Evolutionary conservation across 92 coral and sea anemone genomes (phyloP).

Genomic region (Diadumene lineata): DNA sequence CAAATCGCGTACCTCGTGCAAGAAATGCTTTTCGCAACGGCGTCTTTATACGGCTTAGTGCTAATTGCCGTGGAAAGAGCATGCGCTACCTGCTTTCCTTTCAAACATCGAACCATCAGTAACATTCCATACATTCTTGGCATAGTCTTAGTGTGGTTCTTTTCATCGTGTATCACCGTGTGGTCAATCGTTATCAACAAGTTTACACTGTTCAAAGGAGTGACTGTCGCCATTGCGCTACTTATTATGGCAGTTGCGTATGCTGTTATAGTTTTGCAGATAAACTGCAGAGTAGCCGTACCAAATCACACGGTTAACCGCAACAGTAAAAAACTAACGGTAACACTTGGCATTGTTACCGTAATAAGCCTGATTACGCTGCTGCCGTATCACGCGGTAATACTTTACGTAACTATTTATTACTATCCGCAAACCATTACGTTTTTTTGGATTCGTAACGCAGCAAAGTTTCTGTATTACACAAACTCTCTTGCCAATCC

Average conservation of each 20-base stretch:
- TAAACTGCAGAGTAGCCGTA: neutral
- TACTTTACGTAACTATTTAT: neutral
- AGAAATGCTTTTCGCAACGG: constrained; percentile 8
- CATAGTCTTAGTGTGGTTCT: constrained; percentile 8
- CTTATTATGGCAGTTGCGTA: neutral
- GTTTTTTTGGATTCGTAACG: neutral
- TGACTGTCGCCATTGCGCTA: neutral
- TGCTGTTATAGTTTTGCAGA: neutral
- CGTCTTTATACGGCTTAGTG: constrained; percentile 23
- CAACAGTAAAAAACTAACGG: neutral
- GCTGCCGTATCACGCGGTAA: neutral
- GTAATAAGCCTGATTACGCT: constrained; percentile 4
- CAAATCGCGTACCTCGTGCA: neutral
- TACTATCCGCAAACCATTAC: neutral
- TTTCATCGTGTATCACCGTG: neutral
- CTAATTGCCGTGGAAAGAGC: constrained; percentile 26
- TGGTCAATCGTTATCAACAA: neutral
- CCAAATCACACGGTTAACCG: neutral
- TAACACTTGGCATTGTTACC: constrained; percentile 6
- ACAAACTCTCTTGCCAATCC: constrained; percentile 18
- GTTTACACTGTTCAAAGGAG: neutral
- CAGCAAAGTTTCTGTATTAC: constrained; percentile 10
- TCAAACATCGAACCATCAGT: neutral
- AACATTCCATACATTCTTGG: neutral
- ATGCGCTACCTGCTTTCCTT: constrained; percentile 21